phyloP scores from a whole-genome alignment of 1,140 invertebrate genomes.

The Drosophila cardini region DNA sequence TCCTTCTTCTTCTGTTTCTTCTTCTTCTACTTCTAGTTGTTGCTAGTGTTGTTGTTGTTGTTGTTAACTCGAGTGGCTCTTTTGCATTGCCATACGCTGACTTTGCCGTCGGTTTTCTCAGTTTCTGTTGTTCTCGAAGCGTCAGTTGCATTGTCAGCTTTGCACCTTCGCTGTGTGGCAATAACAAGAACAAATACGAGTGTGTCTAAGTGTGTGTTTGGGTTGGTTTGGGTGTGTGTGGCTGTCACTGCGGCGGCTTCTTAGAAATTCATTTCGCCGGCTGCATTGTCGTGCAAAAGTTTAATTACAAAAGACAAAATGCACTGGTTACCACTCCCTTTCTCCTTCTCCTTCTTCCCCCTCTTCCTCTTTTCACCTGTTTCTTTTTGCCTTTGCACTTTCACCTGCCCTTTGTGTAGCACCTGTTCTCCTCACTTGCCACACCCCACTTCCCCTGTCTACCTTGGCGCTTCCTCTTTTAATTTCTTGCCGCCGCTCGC shows the following conservation, averaged over 20 bases:
- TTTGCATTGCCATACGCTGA: slow-evolving; percentile 39
- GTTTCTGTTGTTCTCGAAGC: slow-evolving; percentile 30
- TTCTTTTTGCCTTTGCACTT: slow-evolving; percentile 49
- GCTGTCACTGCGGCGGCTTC: slow-evolving; percentile 25
- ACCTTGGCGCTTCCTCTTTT: slow-evolving; percentile 58
- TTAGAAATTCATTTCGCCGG: slow-evolving; percentile 62
- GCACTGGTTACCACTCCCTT: slow-evolving; percentile 44
- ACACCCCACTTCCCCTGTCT: not conserved
- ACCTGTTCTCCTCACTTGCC: not conserved
- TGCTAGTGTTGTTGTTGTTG: slow-evolving; percentile 12
- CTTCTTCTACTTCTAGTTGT: slow-evolving; percentile 2
- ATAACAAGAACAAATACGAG: too few species aligned
- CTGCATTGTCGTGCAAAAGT: slow-evolving; percentile 60
- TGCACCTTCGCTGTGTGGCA: slow-evolving; percentile 43
- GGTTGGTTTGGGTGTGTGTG: not conserved
- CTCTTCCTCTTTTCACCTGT: not conserved
- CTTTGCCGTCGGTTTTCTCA: slow-evolving; percentile 32
- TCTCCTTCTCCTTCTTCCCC: not conserved
- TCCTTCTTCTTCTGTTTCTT: slow-evolving; percentile 4
- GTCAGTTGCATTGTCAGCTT: slow-evolving; percentile 53
- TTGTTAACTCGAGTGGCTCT: slow-evolving; percentile 50
- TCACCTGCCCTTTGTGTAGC: slow-evolving; percentile 54
- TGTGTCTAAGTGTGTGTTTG: too few species aligned
- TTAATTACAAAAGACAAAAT: slow-evolving; percentile 76
- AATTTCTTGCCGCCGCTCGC: slow-evolving; percentile 66